Conservation (phyloP, 2,113 vertebrate genomes). For the Burhinus bistriatus region DNA sequence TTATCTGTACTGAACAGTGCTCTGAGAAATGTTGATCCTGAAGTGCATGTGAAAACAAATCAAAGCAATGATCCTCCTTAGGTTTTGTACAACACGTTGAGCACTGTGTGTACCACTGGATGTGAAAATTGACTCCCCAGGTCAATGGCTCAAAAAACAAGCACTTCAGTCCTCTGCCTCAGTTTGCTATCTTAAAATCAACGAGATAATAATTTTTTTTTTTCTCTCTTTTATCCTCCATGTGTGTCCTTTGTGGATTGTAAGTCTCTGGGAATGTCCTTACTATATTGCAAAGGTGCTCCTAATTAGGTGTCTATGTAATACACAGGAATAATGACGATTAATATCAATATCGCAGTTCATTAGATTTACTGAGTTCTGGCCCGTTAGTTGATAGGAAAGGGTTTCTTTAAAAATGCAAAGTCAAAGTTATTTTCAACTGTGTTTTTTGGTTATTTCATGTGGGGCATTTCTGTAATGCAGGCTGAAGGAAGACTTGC, state of each 20-base stretch:
- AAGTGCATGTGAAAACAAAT: background rate
- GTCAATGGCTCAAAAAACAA: background rate
- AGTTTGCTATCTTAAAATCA: background rate
- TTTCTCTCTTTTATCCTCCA: background rate
- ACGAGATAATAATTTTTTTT: background rate
- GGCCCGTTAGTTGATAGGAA: background rate
- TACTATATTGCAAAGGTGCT: background rate
- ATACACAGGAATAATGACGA: background rate
- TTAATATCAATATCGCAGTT: background rate
- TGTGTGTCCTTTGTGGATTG: background rate
- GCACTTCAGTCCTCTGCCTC: background rate
- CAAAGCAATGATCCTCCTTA: background rate
- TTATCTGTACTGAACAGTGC: background rate
- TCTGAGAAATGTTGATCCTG: background rate
- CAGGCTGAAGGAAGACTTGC: background rate
- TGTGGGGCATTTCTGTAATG: background rate
- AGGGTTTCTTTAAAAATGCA: background rate
- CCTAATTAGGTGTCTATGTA: background rate
- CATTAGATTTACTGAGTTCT: slow-evolving; percentile 1
- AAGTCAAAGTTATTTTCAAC: background rate
- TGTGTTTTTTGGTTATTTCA: background rate
- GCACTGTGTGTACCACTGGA: background rate
- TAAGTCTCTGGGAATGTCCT: background rate
- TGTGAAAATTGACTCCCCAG: background rate
- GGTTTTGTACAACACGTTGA: background rate